Evolutionary conservation across 2,113 vertebrate species (phyloP).

Genomic region (Prionailurus viverrinus): DNA sequence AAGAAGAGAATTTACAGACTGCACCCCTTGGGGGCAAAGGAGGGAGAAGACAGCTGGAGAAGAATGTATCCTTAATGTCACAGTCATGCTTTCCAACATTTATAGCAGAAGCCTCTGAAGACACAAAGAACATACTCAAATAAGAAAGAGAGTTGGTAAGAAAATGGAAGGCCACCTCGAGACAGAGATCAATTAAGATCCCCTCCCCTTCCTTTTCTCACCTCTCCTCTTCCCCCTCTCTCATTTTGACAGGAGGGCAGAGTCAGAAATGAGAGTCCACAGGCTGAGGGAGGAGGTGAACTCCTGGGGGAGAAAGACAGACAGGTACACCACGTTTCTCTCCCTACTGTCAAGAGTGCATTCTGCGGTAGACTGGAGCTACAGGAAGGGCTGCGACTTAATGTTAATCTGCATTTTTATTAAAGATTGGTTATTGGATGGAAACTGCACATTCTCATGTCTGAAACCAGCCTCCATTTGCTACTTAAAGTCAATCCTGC

Average conservation of each 20-base stretch:
- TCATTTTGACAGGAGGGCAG: not conserved
- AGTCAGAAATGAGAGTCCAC: not conserved
- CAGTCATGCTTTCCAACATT: not conserved
- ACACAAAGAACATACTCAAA: not conserved
- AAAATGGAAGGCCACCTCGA: not conserved
- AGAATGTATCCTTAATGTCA: not conserved
- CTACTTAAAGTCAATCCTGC: not conserved
- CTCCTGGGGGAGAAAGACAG: not conserved
- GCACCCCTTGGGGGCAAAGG: not conserved
- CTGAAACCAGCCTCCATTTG: not conserved
- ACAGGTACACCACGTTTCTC: rapidly evolving
- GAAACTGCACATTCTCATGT: not conserved
- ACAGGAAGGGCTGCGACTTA: not conserved
- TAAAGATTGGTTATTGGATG: slow-evolving; percentile 31
- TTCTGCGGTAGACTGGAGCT: not conserved
- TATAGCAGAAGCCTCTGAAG: not conserved
- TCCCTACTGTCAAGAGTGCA: not conserved
- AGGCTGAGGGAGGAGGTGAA: not conserved
- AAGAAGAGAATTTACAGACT: not conserved
- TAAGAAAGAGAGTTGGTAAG: not conserved
- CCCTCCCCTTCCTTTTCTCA: not conserved
- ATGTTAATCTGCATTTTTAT: not conserved
- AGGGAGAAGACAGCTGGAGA: not conserved
- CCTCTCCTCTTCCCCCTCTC: not conserved
- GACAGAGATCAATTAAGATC: not conserved